Conservation (phyloP, 92 coral and sea anemone genomes). For the Nematostella vectensis region DNA sequence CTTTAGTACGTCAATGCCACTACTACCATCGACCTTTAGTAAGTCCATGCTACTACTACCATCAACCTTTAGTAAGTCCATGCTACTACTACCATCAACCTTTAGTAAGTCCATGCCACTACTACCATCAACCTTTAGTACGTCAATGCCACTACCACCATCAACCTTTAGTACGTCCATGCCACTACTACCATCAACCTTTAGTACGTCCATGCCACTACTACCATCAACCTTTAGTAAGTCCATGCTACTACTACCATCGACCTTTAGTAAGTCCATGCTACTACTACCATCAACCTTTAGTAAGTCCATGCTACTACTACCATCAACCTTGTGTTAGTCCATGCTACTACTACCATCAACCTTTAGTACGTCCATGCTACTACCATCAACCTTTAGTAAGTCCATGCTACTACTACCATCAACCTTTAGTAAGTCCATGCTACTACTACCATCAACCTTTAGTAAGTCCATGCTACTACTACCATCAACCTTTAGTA, state of each 20-base stretch:
- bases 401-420: too few species aligned
- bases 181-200: too few species aligned
- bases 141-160: too few species aligned
- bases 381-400: too few species aligned
- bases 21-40: conserved; percentile 57
- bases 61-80: conserved; percentile 5
- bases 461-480: conserved; percentile 68
- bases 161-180: too few species aligned
- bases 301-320: conserved; percentile 10
- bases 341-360: background rate
- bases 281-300: conserved; percentile 72
- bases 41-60: conserved; percentile 1
- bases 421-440: too few species aligned
- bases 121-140: too few species aligned
- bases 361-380: background rate
- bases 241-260: conserved; percentile 49
- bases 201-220: conserved; percentile 68
- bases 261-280: conserved; percentile 37
- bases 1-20: conserved; percentile 56
- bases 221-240: conserved; percentile 36
- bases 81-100: background rate
- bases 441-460: too few species aligned
- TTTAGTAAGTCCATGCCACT: background rate
- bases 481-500: conserved; percentile 39
- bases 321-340: conserved; percentile 5